A percentile compares a stretch with the other conserved stretches of the same genome.
These are phyloP conservation scores for Nyctereutes procyonoides DNA, from an alignment of 2,113 vertebrate species.

Conservation along the genomic window DNA sequence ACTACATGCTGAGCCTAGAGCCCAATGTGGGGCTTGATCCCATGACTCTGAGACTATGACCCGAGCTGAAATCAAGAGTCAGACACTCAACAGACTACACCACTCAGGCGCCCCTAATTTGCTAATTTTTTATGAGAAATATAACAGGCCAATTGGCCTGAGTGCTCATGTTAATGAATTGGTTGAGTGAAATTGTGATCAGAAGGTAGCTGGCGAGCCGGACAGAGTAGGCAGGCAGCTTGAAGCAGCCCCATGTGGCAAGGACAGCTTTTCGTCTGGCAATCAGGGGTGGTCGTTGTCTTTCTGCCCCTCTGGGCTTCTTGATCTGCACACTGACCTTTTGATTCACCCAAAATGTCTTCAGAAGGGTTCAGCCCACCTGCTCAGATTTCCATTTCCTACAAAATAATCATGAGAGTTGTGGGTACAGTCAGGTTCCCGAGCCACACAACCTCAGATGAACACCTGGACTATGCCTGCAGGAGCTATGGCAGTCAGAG, in stretches of 20 bases:
- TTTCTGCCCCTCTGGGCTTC: not conserved
- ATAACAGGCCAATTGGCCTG: not conserved
- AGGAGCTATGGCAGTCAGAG: not conserved
- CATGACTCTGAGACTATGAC: not conserved
- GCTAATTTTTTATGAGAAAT: not conserved
- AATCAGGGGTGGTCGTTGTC: fast-evolving
- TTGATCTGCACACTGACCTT: not conserved
- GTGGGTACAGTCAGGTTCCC: fast-evolving
- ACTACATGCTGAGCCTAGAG: not conserved
- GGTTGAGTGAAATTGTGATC: fast-evolving
- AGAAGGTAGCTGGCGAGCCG: not conserved
- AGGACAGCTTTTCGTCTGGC: not conserved
- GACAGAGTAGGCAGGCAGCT: not conserved
- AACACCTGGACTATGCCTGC: not conserved
- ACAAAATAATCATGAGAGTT: not conserved
- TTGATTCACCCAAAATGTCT: not conserved
- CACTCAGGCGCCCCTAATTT: not conserved
- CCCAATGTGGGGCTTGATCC: not conserved
- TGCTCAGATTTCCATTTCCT: not conserved
- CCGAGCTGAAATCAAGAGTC: not conserved
- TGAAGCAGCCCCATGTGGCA: fast-evolving
- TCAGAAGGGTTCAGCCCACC: not conserved
- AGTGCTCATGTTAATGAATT: not conserved
- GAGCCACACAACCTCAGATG: fast-evolving
- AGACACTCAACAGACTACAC: not conserved